Base-by-base conservation (phyloP, 2,888 invertebrate genomes). In the Apotomis betuletana region DNA sequence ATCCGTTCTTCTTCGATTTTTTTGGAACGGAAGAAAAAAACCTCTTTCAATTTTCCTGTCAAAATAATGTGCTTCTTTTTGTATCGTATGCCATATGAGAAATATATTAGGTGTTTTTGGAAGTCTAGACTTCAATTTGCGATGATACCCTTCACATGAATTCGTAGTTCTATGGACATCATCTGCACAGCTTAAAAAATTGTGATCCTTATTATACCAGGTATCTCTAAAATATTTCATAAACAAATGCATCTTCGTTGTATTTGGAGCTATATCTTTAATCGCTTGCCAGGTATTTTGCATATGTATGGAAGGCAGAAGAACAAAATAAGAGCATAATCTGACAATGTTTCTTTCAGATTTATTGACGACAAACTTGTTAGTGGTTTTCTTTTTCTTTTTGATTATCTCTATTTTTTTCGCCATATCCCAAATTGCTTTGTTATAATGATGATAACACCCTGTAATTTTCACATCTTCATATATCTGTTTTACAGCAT, bases 131-230 rank as follows among this genome's bases (percentile, higher is more conserved):
- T 70, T 74, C 13, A 74, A 36, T 64, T 63, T 74, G 10, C 67
- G 74, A 46, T 70, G 41, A 41, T 41, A 41, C 41, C 41, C 41
- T 41, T 41, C 41, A 41, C 41, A 41, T 6, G 41, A 70, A 67
- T 70, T 70, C 12, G 70, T 74, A 15, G 74, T 74, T 58, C 62
- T 67, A 54, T 74, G 74, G 58, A 62, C 44, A 70, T 74, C 74
- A 51, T 69, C 65, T 57, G 49, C 60, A 74, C 71, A 73, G 67
- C 64, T 74, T 67, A 72, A 62, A 51, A 68, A 70, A 41, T 52
- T 74, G 72, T 65, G 70, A 46, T 74, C 74, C 68, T 65, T 75
- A 61, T 69, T 58, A 73, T 71, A 75, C 57, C 57, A 27, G 57
- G 8, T 57, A 57, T 41, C 4, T 41, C 6, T 6, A 41, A 41